phyloP scores from a whole-genome alignment of 2,113 vertebrate species.

The Actenoides lindsayi region DNA sequence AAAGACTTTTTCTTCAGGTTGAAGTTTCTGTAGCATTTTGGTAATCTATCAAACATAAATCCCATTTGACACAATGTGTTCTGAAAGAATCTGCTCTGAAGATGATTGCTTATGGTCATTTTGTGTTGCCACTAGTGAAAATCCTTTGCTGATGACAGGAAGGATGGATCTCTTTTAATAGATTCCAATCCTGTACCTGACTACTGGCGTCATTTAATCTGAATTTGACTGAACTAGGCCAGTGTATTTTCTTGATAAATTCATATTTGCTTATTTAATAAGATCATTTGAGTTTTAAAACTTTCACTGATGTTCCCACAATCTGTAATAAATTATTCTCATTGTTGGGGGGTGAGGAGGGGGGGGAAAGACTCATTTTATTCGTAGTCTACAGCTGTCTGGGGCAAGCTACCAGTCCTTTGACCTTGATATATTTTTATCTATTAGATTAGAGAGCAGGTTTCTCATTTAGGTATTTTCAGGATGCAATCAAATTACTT shows the following conservation, averaged over 20 bases:
- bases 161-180: background rate
- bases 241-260: background rate
- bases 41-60: background rate
- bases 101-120: background rate
- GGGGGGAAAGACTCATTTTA: background rate
- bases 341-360: background rate
- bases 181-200: background rate
- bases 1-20: background rate
- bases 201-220: background rate
- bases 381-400: conserved; percentile 21
- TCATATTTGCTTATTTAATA: background rate
- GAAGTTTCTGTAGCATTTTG: background rate
- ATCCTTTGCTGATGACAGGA: background rate
- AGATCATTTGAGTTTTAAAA: background rate
- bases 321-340: conserved; percentile 12
- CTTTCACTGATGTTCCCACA: background rate
- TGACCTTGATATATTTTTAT: conserved; percentile 28
- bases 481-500: conserved; percentile 9
- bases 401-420: background rate
- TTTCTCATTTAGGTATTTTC: conserved; percentile 13
- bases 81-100: background rate
- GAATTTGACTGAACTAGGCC: background rate
- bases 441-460: background rate
- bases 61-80: background rate
- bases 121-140: background rate